These are phyloP conservation scores for Pocota personata DNA, from an alignment of 2,888 invertebrate genomes.

Conservation along the genomic window DNA sequence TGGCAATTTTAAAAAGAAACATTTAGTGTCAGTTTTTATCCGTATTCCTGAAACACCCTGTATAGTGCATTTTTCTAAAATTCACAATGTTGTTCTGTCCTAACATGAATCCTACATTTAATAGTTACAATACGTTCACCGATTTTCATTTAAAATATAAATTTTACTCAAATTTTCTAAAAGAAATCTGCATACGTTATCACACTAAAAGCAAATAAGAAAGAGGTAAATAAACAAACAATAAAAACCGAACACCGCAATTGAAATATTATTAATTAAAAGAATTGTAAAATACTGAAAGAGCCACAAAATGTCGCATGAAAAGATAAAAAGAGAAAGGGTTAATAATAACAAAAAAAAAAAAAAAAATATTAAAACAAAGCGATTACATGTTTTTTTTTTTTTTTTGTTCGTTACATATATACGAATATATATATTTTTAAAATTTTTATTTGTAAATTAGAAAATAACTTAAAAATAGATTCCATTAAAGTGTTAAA, in stretches of 20 bases:
- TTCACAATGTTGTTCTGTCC: no score
- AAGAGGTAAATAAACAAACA: not conserved
- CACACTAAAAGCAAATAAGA: slow-evolving; percentile 25
- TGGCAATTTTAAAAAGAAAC: no score
- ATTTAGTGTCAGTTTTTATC: no score
- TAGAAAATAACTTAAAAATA: slow-evolving; percentile 71
- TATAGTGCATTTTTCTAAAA: no score
- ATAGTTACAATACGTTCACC: not conserved
- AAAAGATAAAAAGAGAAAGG: slow-evolving; percentile 14
- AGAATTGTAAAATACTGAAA: slow-evolving; percentile 4
- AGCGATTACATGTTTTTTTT: slow-evolving; percentile 28
- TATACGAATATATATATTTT: slow-evolving; percentile 39
- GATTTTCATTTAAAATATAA: not conserved
- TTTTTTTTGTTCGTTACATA: slow-evolving; percentile 44
- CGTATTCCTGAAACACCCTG: no score
- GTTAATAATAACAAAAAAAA: slow-evolving; percentile 25
- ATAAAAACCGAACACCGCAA: slow-evolving; percentile 43
- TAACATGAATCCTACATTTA: no score
- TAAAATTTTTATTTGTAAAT: slow-evolving; percentile 65
- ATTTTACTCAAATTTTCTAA: not conserved
- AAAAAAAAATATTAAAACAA: slow-evolving; percentile 55
- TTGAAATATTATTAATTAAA: slow-evolving; percentile 16
- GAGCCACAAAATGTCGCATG: slow-evolving; percentile 49
- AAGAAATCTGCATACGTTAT: not conserved
- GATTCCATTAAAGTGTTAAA: slow-evolving; percentile 55